A percentile compares a stretch with the other conserved stretches of the same genome.
Conservation (phyloP, 1,140 invertebrate genomes). For the Cydia strobilella region DNA sequence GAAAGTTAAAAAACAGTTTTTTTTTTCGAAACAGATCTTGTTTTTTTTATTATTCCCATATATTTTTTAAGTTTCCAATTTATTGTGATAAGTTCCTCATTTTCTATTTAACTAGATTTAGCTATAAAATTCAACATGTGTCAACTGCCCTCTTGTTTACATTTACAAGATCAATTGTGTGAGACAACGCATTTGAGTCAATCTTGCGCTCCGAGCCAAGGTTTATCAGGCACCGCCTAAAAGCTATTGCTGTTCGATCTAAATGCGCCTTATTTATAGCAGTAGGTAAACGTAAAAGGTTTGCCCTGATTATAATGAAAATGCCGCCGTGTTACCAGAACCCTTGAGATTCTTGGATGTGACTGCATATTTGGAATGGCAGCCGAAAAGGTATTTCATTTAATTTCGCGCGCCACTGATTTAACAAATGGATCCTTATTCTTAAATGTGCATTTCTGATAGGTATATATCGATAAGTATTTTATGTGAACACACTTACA, state of each 20-base stretch:
- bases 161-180: constrained; percentile 4
- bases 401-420: neutral
- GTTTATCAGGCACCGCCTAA: constrained; percentile 25
- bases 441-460: too few species aligned
- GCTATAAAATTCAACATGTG: too few species aligned
- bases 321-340: neutral
- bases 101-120: too few species aligned
- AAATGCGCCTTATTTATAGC: constrained; percentile 24
- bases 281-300: constrained; percentile 21
- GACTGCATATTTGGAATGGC: constrained; percentile 11
- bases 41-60: too few species aligned
- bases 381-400: neutral
- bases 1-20: too few species aligned
- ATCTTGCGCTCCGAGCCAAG: neutral
- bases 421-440: neutral
- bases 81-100: too few species aligned
- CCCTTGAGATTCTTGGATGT: neutral
- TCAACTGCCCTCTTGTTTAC: too few species aligned
- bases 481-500: too few species aligned
- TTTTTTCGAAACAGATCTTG: too few species aligned
- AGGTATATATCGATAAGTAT: too few species aligned
- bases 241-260: constrained; percentile 29
- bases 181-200: neutral
- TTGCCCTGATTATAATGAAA: constrained; percentile 28
- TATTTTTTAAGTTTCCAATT: too few species aligned